These are phyloP conservation scores for Scomber scombrus DNA, from an alignment of 2,113 vertebrate species.

Conservation along the genomic window DNA sequence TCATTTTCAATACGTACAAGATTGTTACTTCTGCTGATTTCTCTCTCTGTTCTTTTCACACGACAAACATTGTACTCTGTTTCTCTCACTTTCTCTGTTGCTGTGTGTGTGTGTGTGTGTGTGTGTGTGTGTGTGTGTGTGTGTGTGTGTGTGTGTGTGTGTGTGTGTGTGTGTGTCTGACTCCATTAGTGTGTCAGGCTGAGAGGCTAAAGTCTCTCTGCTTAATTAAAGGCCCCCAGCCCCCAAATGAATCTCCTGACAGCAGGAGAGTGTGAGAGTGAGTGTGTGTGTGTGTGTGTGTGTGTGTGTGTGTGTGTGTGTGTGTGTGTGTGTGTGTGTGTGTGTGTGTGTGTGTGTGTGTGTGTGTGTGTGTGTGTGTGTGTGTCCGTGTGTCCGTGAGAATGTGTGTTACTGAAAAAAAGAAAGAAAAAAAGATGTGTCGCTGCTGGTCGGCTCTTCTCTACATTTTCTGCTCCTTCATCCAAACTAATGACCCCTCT, in stretches of 20 bases:
- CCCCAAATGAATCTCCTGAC: constrained; percentile 53
- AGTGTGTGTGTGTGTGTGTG: background rate
- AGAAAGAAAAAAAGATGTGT: background rate
- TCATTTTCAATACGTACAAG: no score
- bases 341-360: background rate
- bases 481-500: background rate
- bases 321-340: background rate
- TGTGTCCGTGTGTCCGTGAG: background rate
- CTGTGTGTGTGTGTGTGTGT: no score
- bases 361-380: background rate
- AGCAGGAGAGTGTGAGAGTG: constrained; percentile 43
- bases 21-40: background rate
- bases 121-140: no score
- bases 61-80: background rate
- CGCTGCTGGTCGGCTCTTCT: background rate
- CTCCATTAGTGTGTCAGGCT: constrained; percentile 31
- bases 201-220: constrained; percentile 34
- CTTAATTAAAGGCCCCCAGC: constrained; percentile 62
- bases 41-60: background rate
- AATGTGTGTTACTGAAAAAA: background rate
- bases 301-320: background rate
- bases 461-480: background rate
- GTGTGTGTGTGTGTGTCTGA: background rate
- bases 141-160: background rate
- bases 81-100: no score